A percentile compares a stretch with the other conserved stretches of the same genome.
These are phyloP conservation scores for Phalacrocorax carbo DNA, from an alignment of 2,113 vertebrate genomes.

Conservation along the genomic window DNA sequence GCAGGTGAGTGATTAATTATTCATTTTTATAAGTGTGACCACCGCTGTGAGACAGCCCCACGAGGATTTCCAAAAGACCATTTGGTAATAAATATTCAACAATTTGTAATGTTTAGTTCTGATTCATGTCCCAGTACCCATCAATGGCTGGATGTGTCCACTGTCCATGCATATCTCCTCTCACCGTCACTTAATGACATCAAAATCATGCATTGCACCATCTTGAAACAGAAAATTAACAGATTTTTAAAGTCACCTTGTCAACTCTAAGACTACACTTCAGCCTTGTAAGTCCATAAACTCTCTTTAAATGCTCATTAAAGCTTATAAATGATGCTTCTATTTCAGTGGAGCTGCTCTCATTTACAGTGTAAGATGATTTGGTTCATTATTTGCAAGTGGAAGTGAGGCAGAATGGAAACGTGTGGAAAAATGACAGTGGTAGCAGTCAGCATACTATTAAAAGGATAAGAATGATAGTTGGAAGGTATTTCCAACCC, in stretches of 20 bases:
- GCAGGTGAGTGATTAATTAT: constrained; percentile 33
- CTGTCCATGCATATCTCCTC: background rate
- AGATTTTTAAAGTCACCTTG: constrained; percentile 58
- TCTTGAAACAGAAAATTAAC: constrained; percentile 50
- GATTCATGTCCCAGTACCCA: background rate
- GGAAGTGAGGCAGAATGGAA: background rate
- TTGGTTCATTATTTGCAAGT: background rate
- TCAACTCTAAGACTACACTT: background rate
- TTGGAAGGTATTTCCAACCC: background rate
- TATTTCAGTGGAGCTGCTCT: background rate
- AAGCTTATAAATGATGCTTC: constrained; percentile 15
- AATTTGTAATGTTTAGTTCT: constrained; percentile 37
- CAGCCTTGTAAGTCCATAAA: background rate
- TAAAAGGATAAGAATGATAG: background rate
- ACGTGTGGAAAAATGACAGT: background rate
- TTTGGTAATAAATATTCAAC: constrained; percentile 64
- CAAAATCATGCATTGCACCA: constrained; percentile 11
- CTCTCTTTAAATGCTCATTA: constrained; percentile 6
- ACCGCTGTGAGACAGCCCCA: background rate
- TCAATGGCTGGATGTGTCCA: background rate
- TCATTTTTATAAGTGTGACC: background rate
- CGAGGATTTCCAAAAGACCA: constrained; percentile 12
- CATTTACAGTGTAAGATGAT: background rate
- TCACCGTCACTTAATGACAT: constrained; percentile 30
- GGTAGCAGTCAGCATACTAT: background rate